Conservation (phyloP, 2,113 vertebrate genomes). For the Calidris pygmaea region DNA sequence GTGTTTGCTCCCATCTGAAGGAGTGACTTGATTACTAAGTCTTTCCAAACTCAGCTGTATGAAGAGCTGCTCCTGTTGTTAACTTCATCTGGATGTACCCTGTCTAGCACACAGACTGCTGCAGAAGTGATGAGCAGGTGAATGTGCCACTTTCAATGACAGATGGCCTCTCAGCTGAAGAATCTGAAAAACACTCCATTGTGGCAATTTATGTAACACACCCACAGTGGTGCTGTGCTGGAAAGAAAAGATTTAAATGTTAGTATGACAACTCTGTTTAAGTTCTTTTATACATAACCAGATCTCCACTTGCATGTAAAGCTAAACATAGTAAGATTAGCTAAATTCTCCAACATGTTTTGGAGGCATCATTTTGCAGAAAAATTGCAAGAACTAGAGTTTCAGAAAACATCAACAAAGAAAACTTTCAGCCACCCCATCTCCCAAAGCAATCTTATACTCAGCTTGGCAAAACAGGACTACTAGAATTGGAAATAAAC, state of each 20-base stretch:
- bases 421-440: not conserved
- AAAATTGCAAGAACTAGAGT: not conserved
- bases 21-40: constrained; percentile 11
- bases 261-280: not conserved
- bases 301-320: not conserved
- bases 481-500: not conserved
- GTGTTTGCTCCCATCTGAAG: not conserved
- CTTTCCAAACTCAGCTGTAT: constrained; percentile 8
- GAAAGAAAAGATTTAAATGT: constrained; percentile 14
- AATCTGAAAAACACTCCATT: constrained; percentile 10
- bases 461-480: not conserved
- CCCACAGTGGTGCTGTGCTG: not conserved
- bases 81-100: not conserved
- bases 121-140: constrained; percentile 3
- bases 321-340: not conserved
- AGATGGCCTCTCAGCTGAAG: constrained; percentile 22
- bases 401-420: not conserved
- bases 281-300: not conserved
- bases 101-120: not conserved
- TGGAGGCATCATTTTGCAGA: not conserved
- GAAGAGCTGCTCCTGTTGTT: not conserved
- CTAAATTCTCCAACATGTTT: not conserved
- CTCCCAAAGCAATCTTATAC: not conserved
- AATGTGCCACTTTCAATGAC: constrained; percentile 11
- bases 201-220: constrained; percentile 49